Evolutionary conservation across 2,797 vertebrate genomes (phyloP).

Genomic region (Poeciliopsis turneri): DNA sequence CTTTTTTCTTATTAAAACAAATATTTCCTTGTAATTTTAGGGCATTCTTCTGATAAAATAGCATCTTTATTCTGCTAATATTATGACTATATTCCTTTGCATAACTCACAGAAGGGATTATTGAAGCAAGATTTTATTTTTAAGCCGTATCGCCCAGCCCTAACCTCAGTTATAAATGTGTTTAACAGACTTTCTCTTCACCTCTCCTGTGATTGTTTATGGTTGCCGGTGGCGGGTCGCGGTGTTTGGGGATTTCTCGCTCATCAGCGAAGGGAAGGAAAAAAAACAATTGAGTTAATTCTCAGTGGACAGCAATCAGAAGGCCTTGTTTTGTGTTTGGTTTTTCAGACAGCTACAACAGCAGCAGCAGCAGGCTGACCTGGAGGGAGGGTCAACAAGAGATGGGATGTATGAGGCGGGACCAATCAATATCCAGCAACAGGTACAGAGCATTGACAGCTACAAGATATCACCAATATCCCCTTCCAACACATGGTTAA

Average conservation of each 20-base stretch:
- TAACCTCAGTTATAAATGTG: neutral
- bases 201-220: slow-evolving; percentile 38
- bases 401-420: slow-evolving; percentile 82
- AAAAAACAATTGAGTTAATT: slow-evolving; percentile 30
- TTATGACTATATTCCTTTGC: no score
- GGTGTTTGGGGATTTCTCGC: slow-evolving; percentile 55
- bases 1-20: no score
- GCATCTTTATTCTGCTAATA: no score
- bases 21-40: no score
- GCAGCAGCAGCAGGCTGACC: slow-evolving; percentile 88
- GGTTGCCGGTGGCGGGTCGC: slow-evolving; percentile 72
- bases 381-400: slow-evolving; percentile 86
- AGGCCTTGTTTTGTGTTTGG: slow-evolving; percentile 20
- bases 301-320: neutral
- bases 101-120: no score
- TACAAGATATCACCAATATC: neutral
- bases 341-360: slow-evolving; percentile 86
- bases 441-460: slow-evolving; percentile 59
- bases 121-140: no score
- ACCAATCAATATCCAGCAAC: slow-evolving; percentile 74
- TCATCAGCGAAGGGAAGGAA: slow-evolving; percentile 29
- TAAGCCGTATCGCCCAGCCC: no score
- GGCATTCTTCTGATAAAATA: no score
- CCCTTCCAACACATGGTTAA: neutral
- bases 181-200: slow-evolving; percentile 31